Conservation (phyloP, 2,888 invertebrate species). For the Diploptera punctata region DNA sequence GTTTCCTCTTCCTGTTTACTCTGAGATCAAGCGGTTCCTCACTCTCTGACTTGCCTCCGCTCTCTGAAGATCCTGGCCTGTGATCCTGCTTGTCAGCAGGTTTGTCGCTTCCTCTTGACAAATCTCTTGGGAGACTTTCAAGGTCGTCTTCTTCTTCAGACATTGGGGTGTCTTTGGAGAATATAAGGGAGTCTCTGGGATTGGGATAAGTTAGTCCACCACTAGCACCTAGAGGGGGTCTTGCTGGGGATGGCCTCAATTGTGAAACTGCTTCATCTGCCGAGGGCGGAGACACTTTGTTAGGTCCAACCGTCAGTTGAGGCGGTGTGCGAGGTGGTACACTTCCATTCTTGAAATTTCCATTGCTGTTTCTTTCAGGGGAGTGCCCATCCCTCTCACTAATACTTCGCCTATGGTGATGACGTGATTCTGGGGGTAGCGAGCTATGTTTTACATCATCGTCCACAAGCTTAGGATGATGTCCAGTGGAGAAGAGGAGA, state of each 20-base stretch:
- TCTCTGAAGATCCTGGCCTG: slow-evolving; percentile 47
- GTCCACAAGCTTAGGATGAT: slow-evolving; percentile 48
- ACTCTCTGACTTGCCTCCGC: slow-evolving; percentile 57
- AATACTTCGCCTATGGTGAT: background rate
- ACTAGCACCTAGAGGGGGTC: slow-evolving; percentile 56
- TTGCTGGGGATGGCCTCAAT: slow-evolving; percentile 69
- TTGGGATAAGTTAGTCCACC: slow-evolving; percentile 48
- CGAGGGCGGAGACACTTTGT: slow-evolving; percentile 70
- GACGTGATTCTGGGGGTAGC: background rate
- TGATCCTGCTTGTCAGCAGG: slow-evolving; percentile 52
- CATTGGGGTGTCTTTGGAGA: background rate
- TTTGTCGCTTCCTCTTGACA: slow-evolving; percentile 55
- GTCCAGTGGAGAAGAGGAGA: slow-evolving; percentile 60
- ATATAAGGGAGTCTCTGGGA: slow-evolving; percentile 46
- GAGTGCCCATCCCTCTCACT: slow-evolving; percentile 13
- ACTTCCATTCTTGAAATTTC: slow-evolving; percentile 10
- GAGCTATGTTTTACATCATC: slow-evolving; percentile 53
- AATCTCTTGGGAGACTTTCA: slow-evolving; percentile 50
- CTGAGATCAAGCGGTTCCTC: slow-evolving; percentile 81
- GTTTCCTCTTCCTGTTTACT: slow-evolving; percentile 62
- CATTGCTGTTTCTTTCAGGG: background rate
- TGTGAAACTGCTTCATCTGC: slow-evolving; percentile 70
- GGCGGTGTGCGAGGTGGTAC: slow-evolving; percentile 26
- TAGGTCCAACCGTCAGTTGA: slow-evolving; percentile 39
- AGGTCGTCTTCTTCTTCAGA: slow-evolving; percentile 45